These are phyloP conservation scores for Adelosebastes latens DNA, from an alignment of 2,797 vertebrate genomes.

Conservation along the genomic window DNA sequence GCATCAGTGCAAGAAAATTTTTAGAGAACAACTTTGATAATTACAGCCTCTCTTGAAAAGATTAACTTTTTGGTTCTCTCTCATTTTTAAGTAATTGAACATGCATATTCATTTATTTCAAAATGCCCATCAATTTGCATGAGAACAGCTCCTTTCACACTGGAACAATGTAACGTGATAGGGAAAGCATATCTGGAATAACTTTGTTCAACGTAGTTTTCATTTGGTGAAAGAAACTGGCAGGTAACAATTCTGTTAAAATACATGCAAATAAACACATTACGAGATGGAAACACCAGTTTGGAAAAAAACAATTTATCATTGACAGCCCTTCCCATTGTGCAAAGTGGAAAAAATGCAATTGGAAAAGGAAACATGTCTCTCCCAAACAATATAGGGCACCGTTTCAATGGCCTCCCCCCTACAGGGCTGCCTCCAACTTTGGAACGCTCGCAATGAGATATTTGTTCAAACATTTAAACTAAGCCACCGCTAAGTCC, in stretches of 20 bases:
- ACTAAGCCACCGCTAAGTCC: conserved; percentile 53
- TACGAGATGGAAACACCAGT: conserved; percentile 21
- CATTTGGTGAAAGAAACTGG: background rate
- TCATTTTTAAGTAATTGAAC: background rate
- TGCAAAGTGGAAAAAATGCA: conserved; percentile 52
- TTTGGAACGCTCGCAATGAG: conserved; percentile 43
- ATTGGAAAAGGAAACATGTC: conserved; percentile 44
- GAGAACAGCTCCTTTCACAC: background rate
- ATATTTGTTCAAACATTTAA: conserved; percentile 48
- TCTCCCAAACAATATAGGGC: conserved; percentile 48
- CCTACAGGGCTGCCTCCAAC: conserved; percentile 9
- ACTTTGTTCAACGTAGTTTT: background rate
- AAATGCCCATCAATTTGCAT: background rate
- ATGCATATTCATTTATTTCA: background rate
- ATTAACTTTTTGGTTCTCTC: background rate
- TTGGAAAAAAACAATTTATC: background rate
- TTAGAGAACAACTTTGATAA: background rate
- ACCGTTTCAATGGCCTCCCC: conserved; percentile 9
- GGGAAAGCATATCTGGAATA: background rate
- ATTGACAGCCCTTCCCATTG: background rate
- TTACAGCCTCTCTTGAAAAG: background rate
- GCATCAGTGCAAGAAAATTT: background rate
- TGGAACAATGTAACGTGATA: background rate
- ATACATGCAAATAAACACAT: conserved; percentile 6
- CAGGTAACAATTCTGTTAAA: background rate